Conservation (phyloP, 2,113 vertebrate genomes). For the Todiramphus chloris region DNA sequence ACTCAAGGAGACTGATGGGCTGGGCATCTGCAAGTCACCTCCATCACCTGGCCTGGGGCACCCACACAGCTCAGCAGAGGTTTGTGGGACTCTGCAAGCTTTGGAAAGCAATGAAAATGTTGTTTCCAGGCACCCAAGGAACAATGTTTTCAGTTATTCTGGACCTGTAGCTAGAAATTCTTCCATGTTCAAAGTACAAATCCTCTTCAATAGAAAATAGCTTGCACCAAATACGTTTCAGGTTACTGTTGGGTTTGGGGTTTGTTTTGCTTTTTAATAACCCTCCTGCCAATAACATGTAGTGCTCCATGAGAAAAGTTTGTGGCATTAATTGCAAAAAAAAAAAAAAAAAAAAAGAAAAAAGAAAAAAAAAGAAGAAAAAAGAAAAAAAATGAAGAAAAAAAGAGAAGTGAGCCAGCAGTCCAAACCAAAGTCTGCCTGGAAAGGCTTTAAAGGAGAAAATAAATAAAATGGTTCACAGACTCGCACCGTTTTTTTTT, state of each 20-base stretch:
- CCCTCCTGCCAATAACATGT: background rate
- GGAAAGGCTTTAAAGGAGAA: conserved; percentile 31
- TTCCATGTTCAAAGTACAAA: background rate
- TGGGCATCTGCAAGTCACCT: background rate
- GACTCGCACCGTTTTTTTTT: background rate
- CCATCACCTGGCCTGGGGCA: background rate
- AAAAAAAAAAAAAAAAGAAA: background rate
- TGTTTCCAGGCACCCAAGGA: background rate
- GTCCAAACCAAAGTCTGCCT: conserved; percentile 45
- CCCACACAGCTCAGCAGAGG: background rate
- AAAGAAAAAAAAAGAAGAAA: background rate
- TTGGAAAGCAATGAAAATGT: background rate
- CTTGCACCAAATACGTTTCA: background rate
- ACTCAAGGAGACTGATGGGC: background rate
- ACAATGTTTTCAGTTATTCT: background rate
- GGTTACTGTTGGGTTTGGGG: background rate
- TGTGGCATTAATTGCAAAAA: conserved; percentile 4
- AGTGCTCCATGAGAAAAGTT: background rate
- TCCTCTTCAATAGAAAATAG: background rate
- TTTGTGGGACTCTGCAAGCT: background rate
- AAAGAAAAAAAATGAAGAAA: background rate
- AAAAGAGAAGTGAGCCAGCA: background rate
- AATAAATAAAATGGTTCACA: background rate
- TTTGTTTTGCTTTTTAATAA: conserved; percentile 28
- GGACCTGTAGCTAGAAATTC: background rate